Evolutionary conservation across 1,140 invertebrate genomes (phyloP), one percentile per base, ranked within the genome.

Genomic region (Eubasilissa regina): DNA sequence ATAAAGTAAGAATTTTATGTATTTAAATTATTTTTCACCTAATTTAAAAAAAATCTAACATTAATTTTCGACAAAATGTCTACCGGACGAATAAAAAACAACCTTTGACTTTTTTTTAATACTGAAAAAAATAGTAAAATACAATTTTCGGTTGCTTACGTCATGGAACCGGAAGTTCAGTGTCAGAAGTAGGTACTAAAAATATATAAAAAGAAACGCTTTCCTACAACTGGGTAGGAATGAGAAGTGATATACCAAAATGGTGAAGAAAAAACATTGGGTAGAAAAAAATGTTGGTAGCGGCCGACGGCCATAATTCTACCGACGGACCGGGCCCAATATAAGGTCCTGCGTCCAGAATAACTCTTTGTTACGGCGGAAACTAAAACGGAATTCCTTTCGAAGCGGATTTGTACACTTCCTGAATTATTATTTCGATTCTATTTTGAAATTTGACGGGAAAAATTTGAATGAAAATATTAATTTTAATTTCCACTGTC

Each of bases 311-410:
- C 44, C 64, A 45, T 68, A 68, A 68, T 47, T 68, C 64, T 68
- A 12, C 44, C 17, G 12, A 0, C 8, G 44, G 64, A 68, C 19
- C 9, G 43, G 64, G 43, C 44, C 64, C 44, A 19, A 68, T 68
- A 17, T 47, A 47, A 47, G 64, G 64, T 68, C 64, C 64, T 19
- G 64, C 19, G 64, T 68, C 64, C 64, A 68, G 64, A 45, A 45
- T 68, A 17, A 68, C 64, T 68, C 64, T 68, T 68, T 68, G 64
- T 68, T 68, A 68, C n/a, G 64, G 64, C 64, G 64, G 64, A 68
- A 68, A 68, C 64, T 35, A 48, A 11, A 68, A 68, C 44, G 64
- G 64, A 68, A 68, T 19, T 15, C 64, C 64, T 68, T 68, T 68
- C 13, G 12, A 68, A 68, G 45, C 44, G 44, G 62, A 66, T 43